Evolutionary conservation across 2,888 invertebrate genomes (phyloP), one percentile per base, ranked within the genome.

Genomic region (Drosophila kokeensis): DNA sequence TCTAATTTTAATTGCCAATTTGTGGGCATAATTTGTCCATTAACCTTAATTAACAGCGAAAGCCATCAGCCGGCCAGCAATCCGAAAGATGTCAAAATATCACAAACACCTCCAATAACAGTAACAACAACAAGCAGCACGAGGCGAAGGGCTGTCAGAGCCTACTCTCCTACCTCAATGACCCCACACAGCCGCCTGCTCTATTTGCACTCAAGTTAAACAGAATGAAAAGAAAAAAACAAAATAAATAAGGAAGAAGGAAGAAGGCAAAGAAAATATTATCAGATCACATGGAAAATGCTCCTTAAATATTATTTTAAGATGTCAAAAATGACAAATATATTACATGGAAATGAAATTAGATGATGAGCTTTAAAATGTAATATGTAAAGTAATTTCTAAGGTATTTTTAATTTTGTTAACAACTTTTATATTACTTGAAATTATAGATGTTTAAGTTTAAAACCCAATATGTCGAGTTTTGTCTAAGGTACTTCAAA

Each of bases 1-100:
- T 86, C 90, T 86, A 90, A 86, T 86, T 86, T 90, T 90, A 86
- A 86, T 86, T 90, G 86, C 76, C 86, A 90, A 90, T 90, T 86
- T 90, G 90, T 85, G 90, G 90, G 83, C 90, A 86, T 86, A 90
- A 86, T 86, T 86, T 86, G 89, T 81, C 86, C 89, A 86, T 86
- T 88, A 90, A 90, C 89, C 81, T 90, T 90, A 86, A 86, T 86
- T 86, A 86, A 86, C 89, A 81, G 81, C 86, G 72, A 86, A 80
- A 89, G 88, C 73, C 64, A 89, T 85, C 83, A 82, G 59, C 54
- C 72, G 62, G 49, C 65, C 69, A 67, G 69, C 54, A 34, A 54
- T 15, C 73, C 73, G 57, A 82, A 80, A 80, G 80, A 82, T 88
- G 88, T 88, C 86, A 88, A 88, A 86, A 86, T 81, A 88, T 86